Base-by-base conservation (phyloP, 2,888 invertebrate genomes). In the Dolichomitus sp. region DNA sequence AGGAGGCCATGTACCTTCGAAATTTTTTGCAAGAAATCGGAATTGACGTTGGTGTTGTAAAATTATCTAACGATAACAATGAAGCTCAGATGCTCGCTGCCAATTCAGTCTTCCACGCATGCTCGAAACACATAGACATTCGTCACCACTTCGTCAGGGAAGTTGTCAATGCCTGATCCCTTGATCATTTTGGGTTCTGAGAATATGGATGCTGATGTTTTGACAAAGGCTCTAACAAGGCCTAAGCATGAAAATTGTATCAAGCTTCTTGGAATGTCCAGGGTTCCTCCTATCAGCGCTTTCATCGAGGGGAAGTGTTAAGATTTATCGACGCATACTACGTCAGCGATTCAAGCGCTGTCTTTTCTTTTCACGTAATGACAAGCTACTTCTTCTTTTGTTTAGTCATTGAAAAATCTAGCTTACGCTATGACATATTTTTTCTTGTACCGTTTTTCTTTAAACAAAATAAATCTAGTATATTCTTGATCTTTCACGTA, bases 131-230 rank as follows among this genome's bases (percentile, higher is more conserved):
- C 6, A 52, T 52, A 19, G 52, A 52, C 5, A n/a, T 52, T 19
- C 52, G 52, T 52, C 52, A 52, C 9, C 52, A 52, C 7, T 52
- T 52, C 52, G n/a, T 52, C 52, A 4, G 52, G 52, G 52, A 52
- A 23, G 19, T 52, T n/a, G 52, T 52, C 52, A 52, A 52, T 4
- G 6, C 4, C 23, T 2, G 52, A 19, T 37, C 7, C 9, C 37
- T 37, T 37, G 7, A 37, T 37, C 9, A 37, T 37, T n/a, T 37
- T 37, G 37, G 37, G 37, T 9, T 37, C 37, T 37, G 37, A 37
- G 0, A 37, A 37, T 9, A 52, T 52, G 52, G 23, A 23, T 52
- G 52, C 52, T 17, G 23, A 23, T 52, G 52, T 52, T 17, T 52
- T 52, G 23, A 52, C 52, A 0, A 52, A 52, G 23, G 52, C 52